phyloP scores from a whole-genome alignment of 2,113 vertebrate genomes.

The Agapornis roseicollis region DNA sequence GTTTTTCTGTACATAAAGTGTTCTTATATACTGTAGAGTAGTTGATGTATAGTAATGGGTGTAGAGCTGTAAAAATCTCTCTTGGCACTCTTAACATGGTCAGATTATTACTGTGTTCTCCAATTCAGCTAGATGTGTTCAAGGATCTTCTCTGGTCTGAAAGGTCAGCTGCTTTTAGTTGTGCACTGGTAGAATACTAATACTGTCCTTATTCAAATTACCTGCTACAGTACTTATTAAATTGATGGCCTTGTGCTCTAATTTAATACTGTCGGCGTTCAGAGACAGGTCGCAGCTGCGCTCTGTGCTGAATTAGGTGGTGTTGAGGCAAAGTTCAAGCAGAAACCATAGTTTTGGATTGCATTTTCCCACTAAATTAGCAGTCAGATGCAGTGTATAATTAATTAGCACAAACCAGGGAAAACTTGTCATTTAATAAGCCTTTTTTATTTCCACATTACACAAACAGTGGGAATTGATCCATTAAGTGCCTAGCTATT shows the following conservation, averaged over 20 bases:
- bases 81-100: constrained; percentile 89
- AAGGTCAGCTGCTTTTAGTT: constrained; percentile 99
- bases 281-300: constrained; percentile 85
- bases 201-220: constrained; percentile 99
- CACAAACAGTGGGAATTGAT: constrained; percentile 93
- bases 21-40: constrained; percentile 61
- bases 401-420: constrained; percentile 93
- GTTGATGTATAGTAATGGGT: constrained; percentile 79
- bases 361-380: constrained; percentile 91
- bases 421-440: constrained; percentile 98
- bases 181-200: constrained; percentile 96
- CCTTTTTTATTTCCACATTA: constrained; percentile 85
- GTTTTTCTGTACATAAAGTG: constrained; percentile 72
- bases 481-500: constrained; percentile 90
- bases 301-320: constrained; percentile 87
- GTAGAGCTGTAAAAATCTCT: constrained; percentile 77
- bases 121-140: constrained; percentile 92
- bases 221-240: constrained; percentile 96
- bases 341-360: constrained; percentile 84
- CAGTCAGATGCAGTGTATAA: constrained; percentile 87
- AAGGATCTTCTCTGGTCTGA: constrained; percentile 96
- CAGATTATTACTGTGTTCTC: constrained; percentile 90
- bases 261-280: constrained; percentile 93
- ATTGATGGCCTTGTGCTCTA: constrained; percentile 94
- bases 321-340: constrained; percentile 91